Evolutionary conservation across 2,113 vertebrate species (phyloP), one percentile per base, ranked within the genome.

Genomic region (Garra rufa): DNA sequence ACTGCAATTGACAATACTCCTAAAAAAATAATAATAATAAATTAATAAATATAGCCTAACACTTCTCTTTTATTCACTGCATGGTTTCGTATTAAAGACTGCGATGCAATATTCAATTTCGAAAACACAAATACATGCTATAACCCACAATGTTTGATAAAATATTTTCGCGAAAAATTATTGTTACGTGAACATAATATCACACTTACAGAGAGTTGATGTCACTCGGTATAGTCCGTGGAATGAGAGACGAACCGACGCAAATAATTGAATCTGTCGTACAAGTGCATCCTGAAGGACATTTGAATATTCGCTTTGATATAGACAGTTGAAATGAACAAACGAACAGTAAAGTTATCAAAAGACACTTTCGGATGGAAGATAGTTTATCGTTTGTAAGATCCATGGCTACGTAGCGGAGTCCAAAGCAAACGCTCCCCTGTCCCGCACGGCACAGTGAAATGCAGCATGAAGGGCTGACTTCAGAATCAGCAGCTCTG

Each of bases 1-100:
- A 3, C 96, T 98, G 84, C 97, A 97, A 92, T 99, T 99, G 1
- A 99, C 97, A 87, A 99, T 92, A 91, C 98, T 99, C 94, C 98
- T 99, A 89, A 77, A 84, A 82, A 82, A 59, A 87, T 48, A 89
- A 1, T 21, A 67, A 5, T 7, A 41, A 71, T 48, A 28, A 30
- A 67, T 30, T 0, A 4, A 50, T 10, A 50, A 69, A 65, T 24
- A 34, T 4, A 34, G 0, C 5, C 34, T 26, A 1, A 6, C 15
- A 44, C 11, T 26, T 13, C 19, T n/a, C n/a, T n/a, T n/a, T n/a
- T n/a, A n/a, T n/a, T n/a, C n/a, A n/a, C n/a, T n/a, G n/a, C n/a
- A 10, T 30, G 65, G 9, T 26, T 24, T 46, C 21, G 3, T 48
- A 63, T 13, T 3, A 52, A 30, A 52, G 38, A 15, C 21, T 55